Base-by-base conservation (phyloP, 2,797 vertebrate genomes). In the Dendrocincla fuliginosa region DNA sequence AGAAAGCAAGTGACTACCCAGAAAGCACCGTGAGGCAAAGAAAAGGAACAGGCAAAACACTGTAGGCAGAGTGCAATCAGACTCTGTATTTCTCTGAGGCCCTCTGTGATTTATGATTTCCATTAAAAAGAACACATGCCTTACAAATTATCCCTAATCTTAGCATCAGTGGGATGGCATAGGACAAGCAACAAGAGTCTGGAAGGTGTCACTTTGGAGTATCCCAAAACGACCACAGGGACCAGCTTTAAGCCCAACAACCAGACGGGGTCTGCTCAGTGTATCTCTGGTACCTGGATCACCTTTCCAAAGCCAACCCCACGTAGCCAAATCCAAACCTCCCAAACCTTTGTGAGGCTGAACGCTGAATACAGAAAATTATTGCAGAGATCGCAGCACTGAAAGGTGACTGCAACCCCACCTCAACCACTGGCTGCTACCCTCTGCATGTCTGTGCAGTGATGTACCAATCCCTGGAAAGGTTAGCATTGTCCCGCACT, bases 351-450 rank as follows among this genome's bases (percentile, higher is more conserved):
- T 22, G 41, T 10, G 41, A 89, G 57, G 44, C 2, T 4, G 84
- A 85, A 50, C 55, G 71, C 67, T 25, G 63, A 70, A 33, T 24
- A 24, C 0, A 3, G 52, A 83, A 93, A 77, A 68, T 32, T 32
- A 53, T 30, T 1, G 0, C 27, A 84, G 53, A 85, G 84, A 71
- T 33, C 0, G 0, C 56, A 78, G 56, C 4, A 1, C 56, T 64
- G 73, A 49, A 57, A 52, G 71, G 13, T 35, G 50, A 68, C 22
- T 13, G 12, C 14, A 79, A 88, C 65, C 46, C 50, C 65, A 65
- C 18, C 50, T 87, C 59, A 88, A 91, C 75, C 61, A 30, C 23
- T 8, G 24, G 22, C 55, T 73, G 57, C 39, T 52, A 61, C 60
- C 52, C 71, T 92, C 81, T 44, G 73, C 49, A 44, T 32, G 57